Evolutionary conservation across 1,140 invertebrate genomes (phyloP).

Genomic region (Anastrepha ludens): DNA sequence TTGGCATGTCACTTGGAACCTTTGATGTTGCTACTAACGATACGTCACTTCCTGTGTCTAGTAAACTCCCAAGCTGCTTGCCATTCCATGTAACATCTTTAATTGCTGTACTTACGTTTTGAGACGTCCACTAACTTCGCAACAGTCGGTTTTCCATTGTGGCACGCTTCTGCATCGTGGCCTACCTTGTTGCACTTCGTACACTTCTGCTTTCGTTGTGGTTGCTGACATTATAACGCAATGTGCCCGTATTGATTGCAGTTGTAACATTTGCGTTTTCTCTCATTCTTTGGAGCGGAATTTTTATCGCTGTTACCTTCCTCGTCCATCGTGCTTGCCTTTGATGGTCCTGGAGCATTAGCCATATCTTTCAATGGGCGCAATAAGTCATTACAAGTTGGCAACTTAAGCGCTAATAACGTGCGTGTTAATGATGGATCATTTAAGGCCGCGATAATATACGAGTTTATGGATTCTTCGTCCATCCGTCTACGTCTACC

Average conservation of each 20-base stretch:
- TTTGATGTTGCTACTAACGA: neutral
- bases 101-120: neutral
- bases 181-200: conserved; percentile 19
- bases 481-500: conserved; percentile 13
- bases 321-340: neutral
- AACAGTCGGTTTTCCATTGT: neutral
- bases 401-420: neutral
- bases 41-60: conserved; percentile 12
- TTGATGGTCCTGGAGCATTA: neutral
- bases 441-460: conserved; percentile 13
- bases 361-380: neutral
- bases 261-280: conserved; percentile 27
- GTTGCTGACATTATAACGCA: neutral
- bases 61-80: neutral
- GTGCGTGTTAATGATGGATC: neutral
- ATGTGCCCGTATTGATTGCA: conserved; percentile 50
- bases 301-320: neutral
- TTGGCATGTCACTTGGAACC: neutral
- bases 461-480: neutral
- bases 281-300: neutral
- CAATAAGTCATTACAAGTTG: conserved; percentile 24
- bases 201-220: neutral
- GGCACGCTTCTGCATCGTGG: neutral
- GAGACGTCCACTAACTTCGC: neutral
- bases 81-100: neutral